Conservation (phyloP, 2,888 invertebrate genomes). For the Gandaritis pyraliata region DNA sequence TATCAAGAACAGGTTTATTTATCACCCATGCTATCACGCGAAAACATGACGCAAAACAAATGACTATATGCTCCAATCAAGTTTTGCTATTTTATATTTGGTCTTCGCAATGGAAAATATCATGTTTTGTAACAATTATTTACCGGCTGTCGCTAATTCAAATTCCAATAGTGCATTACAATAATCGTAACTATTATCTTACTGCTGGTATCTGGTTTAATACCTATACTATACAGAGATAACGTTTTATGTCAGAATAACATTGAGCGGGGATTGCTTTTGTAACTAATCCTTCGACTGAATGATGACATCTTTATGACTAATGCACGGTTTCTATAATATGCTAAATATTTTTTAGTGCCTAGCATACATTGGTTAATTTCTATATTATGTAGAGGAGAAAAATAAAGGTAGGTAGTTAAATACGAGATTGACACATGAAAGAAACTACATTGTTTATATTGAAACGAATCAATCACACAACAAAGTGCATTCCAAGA, state of each 20-base stretch:
- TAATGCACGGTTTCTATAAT: too few relatives aligned
- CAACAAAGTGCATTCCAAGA: conserved; percentile 2
- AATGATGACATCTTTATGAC: conserved; percentile 17
- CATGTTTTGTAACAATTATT: conserved; percentile 21
- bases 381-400: too few relatives aligned
- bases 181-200: conserved; percentile 17
- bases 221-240: conserved; percentile 22
- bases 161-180: conserved; percentile 15
- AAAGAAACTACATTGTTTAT: background rate
- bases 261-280: conserved; percentile 16
- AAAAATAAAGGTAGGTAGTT: too few relatives aligned
- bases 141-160: conserved; percentile 7
- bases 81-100: conserved; percentile 35
- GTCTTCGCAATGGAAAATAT: conserved; percentile 22
- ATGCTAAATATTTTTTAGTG: too few relatives aligned
- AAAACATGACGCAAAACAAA: conserved; percentile 50
- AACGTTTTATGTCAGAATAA: conserved; percentile 31
- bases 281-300: conserved; percentile 18
- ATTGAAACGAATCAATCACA: conserved; percentile 1
- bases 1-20: conserved; percentile 41
- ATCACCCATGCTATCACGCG: conserved; percentile 44
- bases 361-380: too few relatives aligned
- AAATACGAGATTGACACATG: background rate
- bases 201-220: conserved; percentile 13
- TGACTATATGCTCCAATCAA: conserved; percentile 40